These are phyloP conservation scores for Cichlasoma orientale DNA, from an alignment of 2,797 vertebrate genomes.

Conservation along the genomic window DNA sequence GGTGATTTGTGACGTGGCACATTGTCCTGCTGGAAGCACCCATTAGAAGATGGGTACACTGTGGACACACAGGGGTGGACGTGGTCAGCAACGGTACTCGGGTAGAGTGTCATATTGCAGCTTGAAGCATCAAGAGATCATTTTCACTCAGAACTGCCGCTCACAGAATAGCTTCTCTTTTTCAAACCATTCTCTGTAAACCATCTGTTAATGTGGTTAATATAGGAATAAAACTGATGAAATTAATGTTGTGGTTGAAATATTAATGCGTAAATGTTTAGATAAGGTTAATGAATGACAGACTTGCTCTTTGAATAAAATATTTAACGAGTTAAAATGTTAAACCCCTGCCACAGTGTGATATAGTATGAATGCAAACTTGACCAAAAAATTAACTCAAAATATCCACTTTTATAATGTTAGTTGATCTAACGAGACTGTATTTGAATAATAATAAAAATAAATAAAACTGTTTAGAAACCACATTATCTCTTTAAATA, in stretches of 20 bases:
- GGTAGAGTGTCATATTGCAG: no score
- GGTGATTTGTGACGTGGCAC: no score
- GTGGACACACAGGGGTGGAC: no score
- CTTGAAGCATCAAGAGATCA: no score
- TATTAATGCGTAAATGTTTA: background rate
- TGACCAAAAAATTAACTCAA: background rate
- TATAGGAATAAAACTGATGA: background rate
- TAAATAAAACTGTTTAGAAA: background rate
- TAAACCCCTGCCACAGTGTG: background rate
- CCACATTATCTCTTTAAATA: background rate
- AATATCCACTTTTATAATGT: background rate
- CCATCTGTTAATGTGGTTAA: background rate
- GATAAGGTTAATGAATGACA: background rate
- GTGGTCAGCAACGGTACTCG: no score
- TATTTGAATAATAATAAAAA: background rate
- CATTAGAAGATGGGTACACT: no score
- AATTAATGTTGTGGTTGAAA: background rate
- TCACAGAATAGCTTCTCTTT: no score
- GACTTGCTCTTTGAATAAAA: background rate
- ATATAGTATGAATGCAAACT: background rate
- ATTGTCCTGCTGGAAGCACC: no score
- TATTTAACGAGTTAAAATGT: background rate
- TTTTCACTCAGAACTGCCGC: no score
- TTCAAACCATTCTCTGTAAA: background rate
- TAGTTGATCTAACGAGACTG: background rate